phyloP scores from a whole-genome alignment of 2,888 invertebrate genomes.

The Temnothorax rugatulus region DNA sequence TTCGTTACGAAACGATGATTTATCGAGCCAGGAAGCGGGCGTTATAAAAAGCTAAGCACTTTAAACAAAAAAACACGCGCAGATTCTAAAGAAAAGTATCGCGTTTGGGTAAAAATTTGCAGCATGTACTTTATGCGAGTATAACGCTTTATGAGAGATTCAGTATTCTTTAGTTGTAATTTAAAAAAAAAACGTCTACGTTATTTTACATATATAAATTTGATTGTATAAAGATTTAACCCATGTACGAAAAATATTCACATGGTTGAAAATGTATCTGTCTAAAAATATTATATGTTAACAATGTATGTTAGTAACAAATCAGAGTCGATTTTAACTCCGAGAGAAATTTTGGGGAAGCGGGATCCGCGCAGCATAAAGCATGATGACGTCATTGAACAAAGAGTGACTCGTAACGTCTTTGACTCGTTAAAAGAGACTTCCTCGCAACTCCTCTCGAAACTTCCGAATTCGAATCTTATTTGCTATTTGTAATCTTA shows the following conservation, averaged over 20 bases:
- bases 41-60: slow-evolving; percentile 44
- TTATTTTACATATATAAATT: neutral
- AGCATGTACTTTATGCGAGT: neutral
- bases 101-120: slow-evolving; percentile 29
- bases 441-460: neutral
- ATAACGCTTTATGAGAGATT: slow-evolving; percentile 19
- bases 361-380: neutral
- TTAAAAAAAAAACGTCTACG: slow-evolving; percentile 5
- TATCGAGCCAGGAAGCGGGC: slow-evolving; percentile 29
- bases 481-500: neutral
- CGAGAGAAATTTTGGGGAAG: neutral
- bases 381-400: neutral
- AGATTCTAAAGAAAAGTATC: slow-evolving; percentile 21
- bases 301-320: neutral
- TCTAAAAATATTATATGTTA: neutral
- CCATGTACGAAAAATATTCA: neutral
- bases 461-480: neutral
- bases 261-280: neutral
- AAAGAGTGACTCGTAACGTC: neutral
- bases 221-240: neutral
- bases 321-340: neutral
- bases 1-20: slow-evolving; percentile 73
- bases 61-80: slow-evolving; percentile 25
- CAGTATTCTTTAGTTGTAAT: slow-evolving; percentile 20
- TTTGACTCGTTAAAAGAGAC: neutral